Evolutionary conservation across 2,113 vertebrate genomes (phyloP).

Genomic region (Phasianus colchicus): DNA sequence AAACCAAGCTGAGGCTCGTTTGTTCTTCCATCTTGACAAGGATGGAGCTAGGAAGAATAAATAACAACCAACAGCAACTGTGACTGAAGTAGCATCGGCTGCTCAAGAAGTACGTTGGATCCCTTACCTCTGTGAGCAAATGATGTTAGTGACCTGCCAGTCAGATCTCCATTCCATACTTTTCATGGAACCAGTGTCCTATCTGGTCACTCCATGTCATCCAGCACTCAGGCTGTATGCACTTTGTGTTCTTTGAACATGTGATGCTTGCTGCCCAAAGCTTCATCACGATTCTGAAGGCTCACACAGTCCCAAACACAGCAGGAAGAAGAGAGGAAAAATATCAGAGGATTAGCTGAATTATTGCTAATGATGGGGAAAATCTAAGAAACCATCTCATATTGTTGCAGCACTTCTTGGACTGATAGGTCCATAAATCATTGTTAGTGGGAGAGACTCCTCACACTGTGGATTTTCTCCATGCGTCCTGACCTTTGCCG

Average conservation of each 20-base stretch:
- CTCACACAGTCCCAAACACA: background rate
- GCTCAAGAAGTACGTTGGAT: background rate
- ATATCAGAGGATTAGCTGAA: fast-evolving
- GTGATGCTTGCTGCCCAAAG: background rate
- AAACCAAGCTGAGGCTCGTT: background rate
- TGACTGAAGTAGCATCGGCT: background rate
- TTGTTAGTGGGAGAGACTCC: background rate
- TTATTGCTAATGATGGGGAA: background rate
- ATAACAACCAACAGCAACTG: background rate
- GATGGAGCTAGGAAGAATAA: background rate
- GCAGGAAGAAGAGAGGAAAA: background rate
- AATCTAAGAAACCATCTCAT: background rate
- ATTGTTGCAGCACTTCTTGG: background rate
- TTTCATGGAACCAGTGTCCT: background rate
- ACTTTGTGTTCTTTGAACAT: background rate
- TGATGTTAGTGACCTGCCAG: background rate
- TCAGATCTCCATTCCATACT: background rate
- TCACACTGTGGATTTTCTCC: background rate
- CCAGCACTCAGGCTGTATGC: background rate
- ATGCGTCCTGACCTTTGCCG: background rate
- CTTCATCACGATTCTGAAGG: fast-evolving
- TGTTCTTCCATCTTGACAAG: background rate
- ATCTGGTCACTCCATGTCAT: background rate
- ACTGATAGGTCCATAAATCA: fast-evolving
- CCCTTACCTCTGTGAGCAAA: background rate